Conservation (phyloP, 2,113 vertebrate genomes). For the Raja brachyura region DNA sequence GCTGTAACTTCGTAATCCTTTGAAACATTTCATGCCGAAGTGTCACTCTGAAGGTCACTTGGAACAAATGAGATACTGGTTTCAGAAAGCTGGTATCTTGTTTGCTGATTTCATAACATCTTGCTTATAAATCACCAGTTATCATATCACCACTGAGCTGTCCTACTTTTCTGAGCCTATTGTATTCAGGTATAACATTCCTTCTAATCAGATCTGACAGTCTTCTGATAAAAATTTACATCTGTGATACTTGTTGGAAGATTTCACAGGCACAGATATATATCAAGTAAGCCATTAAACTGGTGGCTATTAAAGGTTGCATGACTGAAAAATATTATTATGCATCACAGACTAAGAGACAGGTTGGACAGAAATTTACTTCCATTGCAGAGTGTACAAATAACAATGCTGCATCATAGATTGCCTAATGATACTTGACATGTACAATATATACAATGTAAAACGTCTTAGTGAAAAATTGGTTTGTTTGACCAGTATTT, state of each 20-base stretch:
- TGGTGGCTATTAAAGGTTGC: background rate
- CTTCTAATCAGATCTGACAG: background rate
- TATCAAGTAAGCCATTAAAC: background rate
- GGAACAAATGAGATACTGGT: background rate
- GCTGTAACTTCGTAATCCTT: background rate
- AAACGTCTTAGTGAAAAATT: background rate
- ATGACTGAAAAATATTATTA: background rate
- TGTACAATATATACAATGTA: background rate
- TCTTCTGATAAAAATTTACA: constrained; percentile 1
- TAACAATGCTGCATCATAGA: background rate
- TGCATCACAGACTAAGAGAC: background rate
- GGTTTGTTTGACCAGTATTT: background rate
- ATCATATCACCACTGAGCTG: background rate
- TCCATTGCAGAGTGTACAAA: background rate
- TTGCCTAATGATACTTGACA: background rate
- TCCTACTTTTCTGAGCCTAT: constrained; percentile 18
- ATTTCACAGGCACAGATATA: background rate
- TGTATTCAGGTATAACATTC: constrained; percentile 14
- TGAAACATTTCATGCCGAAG: background rate
- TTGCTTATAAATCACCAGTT: constrained; percentile 3
- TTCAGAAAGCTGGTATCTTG: background rate
- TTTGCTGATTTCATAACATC: background rate
- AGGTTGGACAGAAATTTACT: background rate
- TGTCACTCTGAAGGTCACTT: background rate
- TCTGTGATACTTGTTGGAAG: background rate